Evolutionary conservation across 2,797 vertebrate species (phyloP), one percentile per base, ranked within the genome.

Genomic region (Silurus aristotelis): DNA sequence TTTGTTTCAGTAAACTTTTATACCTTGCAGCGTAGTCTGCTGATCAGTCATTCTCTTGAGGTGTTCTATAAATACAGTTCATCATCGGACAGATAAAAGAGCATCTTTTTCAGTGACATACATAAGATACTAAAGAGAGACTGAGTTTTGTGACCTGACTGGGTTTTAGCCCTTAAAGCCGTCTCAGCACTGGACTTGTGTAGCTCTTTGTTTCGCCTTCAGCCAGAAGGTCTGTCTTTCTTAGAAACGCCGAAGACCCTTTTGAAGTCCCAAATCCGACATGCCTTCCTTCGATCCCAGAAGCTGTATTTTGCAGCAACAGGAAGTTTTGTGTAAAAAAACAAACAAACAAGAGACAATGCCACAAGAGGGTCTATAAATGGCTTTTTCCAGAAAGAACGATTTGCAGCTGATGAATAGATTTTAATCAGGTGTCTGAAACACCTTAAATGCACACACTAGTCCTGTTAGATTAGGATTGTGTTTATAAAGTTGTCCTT

Each of bases 141-240:
- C 48, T 52, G 48, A 52, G 52, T 52, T 82, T 61, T 48, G 38
- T 56, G 71, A 46, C 20, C 80, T 77, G 71, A 64, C 25, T 14
- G 55, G 66, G 72, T 31, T 19, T 71, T 22, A 19, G 73, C 46
- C 52, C 71, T 27, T 78, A 79, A 78, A 84, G 46, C 83, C 17
- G 12, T 48, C 15, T 9, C 55, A 27, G 83, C 76, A 17, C 58
- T 43, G 56, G 71, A 66, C 71, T 56, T 85, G 71, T 87, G 83
- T 84, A 78, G 80, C 72, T 66, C 67, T 67, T 87, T 87, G 72
- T 81, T 87, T 68, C 46, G 75, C 63, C 78, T 55, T 73, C 71
- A 71, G 64, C 83, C 63, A 27, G 43, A 86, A 86, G 80, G 80
- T 82, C 67, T 55, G 61, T 80, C 84, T 82, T 82, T 83, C 80